These are phyloP conservation scores for Bettongia penicillata DNA, from an alignment of 2,113 vertebrate genomes.

Conservation along the genomic window DNA sequence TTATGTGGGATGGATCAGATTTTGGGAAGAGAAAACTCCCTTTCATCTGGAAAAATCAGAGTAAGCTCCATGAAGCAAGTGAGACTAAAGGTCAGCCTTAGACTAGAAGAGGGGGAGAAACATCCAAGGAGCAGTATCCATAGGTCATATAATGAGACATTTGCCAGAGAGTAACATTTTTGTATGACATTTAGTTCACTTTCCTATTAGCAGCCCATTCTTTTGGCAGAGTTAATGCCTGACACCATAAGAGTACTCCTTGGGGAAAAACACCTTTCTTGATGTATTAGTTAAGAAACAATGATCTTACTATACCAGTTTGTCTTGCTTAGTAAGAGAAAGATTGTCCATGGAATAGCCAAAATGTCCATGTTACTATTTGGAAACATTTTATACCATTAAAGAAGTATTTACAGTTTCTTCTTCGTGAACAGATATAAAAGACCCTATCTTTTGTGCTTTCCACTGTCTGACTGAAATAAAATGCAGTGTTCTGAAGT, in stretches of 20 bases:
- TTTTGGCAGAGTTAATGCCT: not conserved
- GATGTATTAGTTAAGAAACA: constrained; percentile 58
- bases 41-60: not conserved
- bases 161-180: not conserved
- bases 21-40: not conserved
- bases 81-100: not conserved
- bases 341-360: constrained; percentile 41
- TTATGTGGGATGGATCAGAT: not conserved
- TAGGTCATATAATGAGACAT: not conserved
- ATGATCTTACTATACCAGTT: constrained; percentile 46
- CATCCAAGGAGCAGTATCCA: not conserved
- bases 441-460: constrained; percentile 45
- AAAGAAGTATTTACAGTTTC: constrained; percentile 67
- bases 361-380: constrained; percentile 54
- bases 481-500: constrained; percentile 66
- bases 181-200: not conserved
- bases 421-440: constrained; percentile 61
- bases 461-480: constrained; percentile 58
- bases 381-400: constrained; percentile 68
- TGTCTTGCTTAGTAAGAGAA: constrained; percentile 63
- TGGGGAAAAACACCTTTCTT: constrained; percentile 48
- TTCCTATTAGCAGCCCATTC: constrained; percentile 2
- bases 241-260: constrained; percentile 14
- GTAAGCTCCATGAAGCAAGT: not conserved
- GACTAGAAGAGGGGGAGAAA: not conserved